Evolutionary conservation across 2,888 invertebrate genomes (phyloP), one percentile per base, ranked within the genome.

Genomic region (Ichneumon xanthorius): DNA sequence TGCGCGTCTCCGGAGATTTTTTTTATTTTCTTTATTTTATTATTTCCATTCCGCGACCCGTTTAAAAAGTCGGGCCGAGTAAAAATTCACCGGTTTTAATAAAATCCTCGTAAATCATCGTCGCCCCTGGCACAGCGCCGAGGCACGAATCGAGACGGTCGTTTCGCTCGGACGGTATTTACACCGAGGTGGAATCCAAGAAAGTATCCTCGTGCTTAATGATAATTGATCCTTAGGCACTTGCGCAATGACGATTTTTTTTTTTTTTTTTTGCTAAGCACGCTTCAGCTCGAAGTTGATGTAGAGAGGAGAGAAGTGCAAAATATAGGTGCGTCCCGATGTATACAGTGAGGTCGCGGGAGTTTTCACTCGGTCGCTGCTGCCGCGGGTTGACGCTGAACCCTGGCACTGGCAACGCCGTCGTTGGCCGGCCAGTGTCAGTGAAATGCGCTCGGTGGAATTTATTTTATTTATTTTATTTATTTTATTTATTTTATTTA

Each of bases 71-170:
- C 37, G 37, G 9, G 26, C 26, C 30, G 48, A 65, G 19, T 19
- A 55, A 16, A 19, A 11, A 19, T 4, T 9, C 37, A 37, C 1
- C 37, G 37, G 33, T 11, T 40, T 53, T 61, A 68, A 68, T 67
- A 73, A 78, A 82, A 78, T 73, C 40, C 72, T 9, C 37, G 48
- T 78, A 78, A 72, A 72, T 82, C 77, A 58, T 72, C 67, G 55
- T 77, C 48, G 55, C 67, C 65, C 63, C 16, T 37, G 14, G 22
- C 40, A 40, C 30, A 0, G 6, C 19, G 45, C 4, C 55, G 55
- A 55, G 37, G 37, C 53, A 55, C 72, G 19, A 19, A 72, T 72
- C 22, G n/a, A 53, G n/a, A 37, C 33, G 19, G 19, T 33, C 19
- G 19, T 72, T 40, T 72, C 14, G 22, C 9, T 33, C n/a, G 5